These are phyloP conservation scores for Tachina fera DNA, from an alignment of 2,888 invertebrate species.

Conservation along the genomic window DNA sequence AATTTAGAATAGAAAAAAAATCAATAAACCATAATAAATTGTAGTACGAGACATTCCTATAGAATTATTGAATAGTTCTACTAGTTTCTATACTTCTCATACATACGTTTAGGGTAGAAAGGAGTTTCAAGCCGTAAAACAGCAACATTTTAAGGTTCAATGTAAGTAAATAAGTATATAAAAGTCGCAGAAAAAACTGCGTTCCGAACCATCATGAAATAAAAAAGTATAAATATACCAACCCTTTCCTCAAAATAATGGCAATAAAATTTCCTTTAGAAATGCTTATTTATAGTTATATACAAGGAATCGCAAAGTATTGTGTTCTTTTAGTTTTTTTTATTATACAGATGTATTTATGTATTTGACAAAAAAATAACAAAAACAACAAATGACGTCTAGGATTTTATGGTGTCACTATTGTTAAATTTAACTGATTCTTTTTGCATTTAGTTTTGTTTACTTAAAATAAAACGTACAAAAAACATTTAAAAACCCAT, in stretches of 20 bases:
- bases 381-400: slow-evolving; percentile 30
- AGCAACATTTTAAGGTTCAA: slow-evolving; percentile 30
- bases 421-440: slow-evolving; percentile 52
- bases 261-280: slow-evolving; percentile 23
- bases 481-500: slow-evolving; percentile 60
- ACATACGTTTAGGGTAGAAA: neutral
- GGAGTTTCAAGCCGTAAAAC: neutral
- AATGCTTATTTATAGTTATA: slow-evolving; percentile 4
- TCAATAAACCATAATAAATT: slow-evolving; percentile 15
- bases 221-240: slow-evolving; percentile 59
- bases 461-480: slow-evolving; percentile 50
- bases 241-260: slow-evolving; percentile 63
- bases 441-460: slow-evolving; percentile 32
- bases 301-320: neutral
- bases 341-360: neutral
- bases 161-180: neutral
- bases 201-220: slow-evolving; percentile 41
- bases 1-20: neutral
- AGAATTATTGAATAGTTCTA: neutral
- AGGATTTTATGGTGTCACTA: neutral
- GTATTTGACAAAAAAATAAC: slow-evolving; percentile 20
- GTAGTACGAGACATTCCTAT: neutral
- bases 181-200: slow-evolving; percentile 43
- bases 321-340: slow-evolving; percentile 29
- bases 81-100: neutral